Base-by-base conservation (phyloP, 2,888 invertebrate genomes). In the Hetaerina titia region DNA sequence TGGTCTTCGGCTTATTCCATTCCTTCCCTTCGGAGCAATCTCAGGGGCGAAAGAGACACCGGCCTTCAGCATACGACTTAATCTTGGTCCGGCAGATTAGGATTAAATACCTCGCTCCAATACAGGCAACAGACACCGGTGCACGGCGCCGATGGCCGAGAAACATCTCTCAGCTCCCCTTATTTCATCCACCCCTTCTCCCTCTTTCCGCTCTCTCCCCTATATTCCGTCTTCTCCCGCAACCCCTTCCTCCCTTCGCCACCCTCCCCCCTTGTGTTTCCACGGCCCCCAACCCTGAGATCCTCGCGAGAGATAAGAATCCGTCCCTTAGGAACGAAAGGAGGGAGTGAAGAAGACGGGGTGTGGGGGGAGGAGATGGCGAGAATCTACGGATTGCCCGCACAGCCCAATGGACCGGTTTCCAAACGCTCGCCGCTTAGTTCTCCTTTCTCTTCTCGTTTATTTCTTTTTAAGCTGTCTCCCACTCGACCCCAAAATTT, bases 51-150 rank as follows among this genome's bases (percentile, higher is more conserved):
- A 92, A 81, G 92, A 69, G 92, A 92, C 92, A 92, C 92, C 90
- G 90, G 63, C 64, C 90, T 90, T 90, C 90, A 92, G 92, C 81
- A 81, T 92, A 92, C 92, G 92, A 92, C 92, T 92, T 92, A 92
- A 92, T 92, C 92, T 92, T 63, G 58, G 69, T 92, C 92, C 69
- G 92, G 92, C 92, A 92, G 92, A 92, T 92, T 92, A 92, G 92
- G 92, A 92, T 92, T 92, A 92, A 92, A 92, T 92, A 92, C 92
- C 92, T 92, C 69, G 92, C 92, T 69, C 92, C 56, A 69, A 92
- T 92, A 92, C 92, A 92, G 92, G 92, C 69, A 69, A 92, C 92
- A 92, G 92, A 92, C 92, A 92, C 92, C 92, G 92, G 90, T 90
- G 90, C 90, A 90, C 90, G 90, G 92, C 92, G 92, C 92, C 92